Conservation (phyloP, 2,888 invertebrate genomes). For the Drosophila bunnanda region DNA sequence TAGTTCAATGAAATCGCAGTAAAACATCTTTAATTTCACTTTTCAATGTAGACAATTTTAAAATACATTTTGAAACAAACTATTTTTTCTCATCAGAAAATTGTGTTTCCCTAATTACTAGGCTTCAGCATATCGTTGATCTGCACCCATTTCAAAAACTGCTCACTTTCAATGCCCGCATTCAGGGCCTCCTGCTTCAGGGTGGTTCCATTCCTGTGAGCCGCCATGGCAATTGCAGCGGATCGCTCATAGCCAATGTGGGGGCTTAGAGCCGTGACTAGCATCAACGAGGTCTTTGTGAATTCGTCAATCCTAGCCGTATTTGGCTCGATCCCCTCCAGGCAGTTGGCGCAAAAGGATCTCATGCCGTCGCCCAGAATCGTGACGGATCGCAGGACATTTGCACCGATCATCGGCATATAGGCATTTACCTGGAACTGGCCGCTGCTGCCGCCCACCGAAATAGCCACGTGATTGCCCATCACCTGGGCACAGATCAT, state of each 20-base stretch:
- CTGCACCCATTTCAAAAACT: conserved; percentile 95
- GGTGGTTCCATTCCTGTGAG: conserved; percentile 94
- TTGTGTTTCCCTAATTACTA: not conserved
- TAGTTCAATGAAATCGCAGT: not conserved
- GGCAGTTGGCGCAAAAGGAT: conserved; percentile 94
- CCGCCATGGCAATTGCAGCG: conserved; percentile 97
- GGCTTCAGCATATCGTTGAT: conserved; percentile 94
- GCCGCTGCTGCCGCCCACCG: conserved; percentile 96
- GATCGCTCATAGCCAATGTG: conserved; percentile 99
- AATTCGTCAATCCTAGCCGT: conserved; percentile 90
- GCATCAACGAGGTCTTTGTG: conserved; percentile 96
- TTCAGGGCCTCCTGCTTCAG: conserved; percentile 94
- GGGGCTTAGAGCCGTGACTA: conserved; percentile 97
- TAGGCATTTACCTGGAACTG: conserved; percentile 99
- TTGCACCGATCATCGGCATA: conserved; percentile 97
- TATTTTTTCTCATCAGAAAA: too few relatives aligned
- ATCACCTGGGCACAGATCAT: conserved; percentile 98
- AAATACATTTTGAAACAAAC: not conserved
- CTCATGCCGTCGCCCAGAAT: conserved; percentile 92
- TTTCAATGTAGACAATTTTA: not conserved
- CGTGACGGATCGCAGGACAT: conserved; percentile 93
- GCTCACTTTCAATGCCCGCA: conserved; percentile 91
- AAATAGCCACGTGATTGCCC: conserved; percentile 97
- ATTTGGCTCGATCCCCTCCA: conserved; percentile 91
- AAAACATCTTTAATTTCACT: not conserved